Evolutionary conservation across 2,888 invertebrate species (phyloP).

Genomic region (Monopis laevigella): DNA sequence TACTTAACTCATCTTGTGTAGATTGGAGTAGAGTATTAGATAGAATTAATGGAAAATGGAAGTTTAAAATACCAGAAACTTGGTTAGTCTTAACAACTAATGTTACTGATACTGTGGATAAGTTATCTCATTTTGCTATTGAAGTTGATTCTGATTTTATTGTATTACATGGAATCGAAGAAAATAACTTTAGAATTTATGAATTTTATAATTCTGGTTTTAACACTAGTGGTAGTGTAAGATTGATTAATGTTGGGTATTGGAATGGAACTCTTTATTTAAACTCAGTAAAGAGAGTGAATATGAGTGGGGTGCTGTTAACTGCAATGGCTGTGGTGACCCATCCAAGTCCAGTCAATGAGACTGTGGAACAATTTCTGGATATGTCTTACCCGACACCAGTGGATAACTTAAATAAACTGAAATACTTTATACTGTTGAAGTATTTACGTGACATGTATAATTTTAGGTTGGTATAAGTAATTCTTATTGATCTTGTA

Average conservation of each 20-base stretch:
- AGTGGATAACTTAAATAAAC: slow-evolving; percentile 71
- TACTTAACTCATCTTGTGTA: slow-evolving; percentile 36
- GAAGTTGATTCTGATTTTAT: slow-evolving; percentile 57
- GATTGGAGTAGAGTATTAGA: slow-evolving; percentile 31
- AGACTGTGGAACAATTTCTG: slow-evolving; percentile 58
- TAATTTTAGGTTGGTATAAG: slow-evolving; percentile 70
- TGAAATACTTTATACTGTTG: slow-evolving; percentile 68
- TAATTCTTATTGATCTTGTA: too few relatives aligned
- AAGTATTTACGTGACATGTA: slow-evolving; percentile 69
- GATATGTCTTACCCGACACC: slow-evolving; percentile 54
- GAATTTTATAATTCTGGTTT: slow-evolving; percentile 67
- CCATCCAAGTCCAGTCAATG: slow-evolving; percentile 33
- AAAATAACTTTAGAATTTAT: slow-evolving; percentile 32
- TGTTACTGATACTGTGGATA: slow-evolving; percentile 25
- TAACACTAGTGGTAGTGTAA: slow-evolving; percentile 56
- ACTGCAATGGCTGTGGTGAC: slow-evolving; percentile 64
- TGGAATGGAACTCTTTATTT: slow-evolving; percentile 36
- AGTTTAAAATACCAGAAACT: slow-evolving; percentile 32
- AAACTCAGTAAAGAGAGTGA: slow-evolving; percentile 42
- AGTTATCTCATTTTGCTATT: slow-evolving; percentile 37
- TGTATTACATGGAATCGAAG: slow-evolving; percentile 27
- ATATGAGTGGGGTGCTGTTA: slow-evolving; percentile 65
- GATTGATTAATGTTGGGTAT: slow-evolving; percentile 51
- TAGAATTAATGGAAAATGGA: slow-evolving; percentile 17
- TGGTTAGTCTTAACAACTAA: slow-evolving; percentile 38